Evolutionary conservation across 2,888 invertebrate genomes (phyloP), one percentile per base, ranked within the genome.

Genomic region (Catocala sponsa): DNA sequence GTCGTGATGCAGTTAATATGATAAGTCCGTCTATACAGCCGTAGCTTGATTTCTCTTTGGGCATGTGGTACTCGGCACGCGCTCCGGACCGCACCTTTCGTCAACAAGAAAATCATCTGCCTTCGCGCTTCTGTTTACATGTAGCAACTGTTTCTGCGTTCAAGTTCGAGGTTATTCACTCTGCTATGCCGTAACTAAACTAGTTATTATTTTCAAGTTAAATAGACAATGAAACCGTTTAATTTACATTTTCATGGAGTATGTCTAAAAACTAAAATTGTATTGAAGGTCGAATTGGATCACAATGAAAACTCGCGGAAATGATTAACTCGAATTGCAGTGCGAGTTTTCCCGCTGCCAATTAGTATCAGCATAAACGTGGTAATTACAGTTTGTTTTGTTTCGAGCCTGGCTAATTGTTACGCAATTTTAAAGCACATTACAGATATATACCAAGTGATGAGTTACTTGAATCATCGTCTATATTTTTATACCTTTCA

Each of bases 131-230:
- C 80, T 92, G 91, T 92, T 92, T 92, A 91, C 88, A 85, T 86
- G 85, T 77, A 80, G 77, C 80, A 80, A 83, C 81, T 85, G 78
- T 84, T 82, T 81, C 81, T 80, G 72, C 84, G 83, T 83, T 88
- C 93, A 92, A 92, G 92, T 92, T 92, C 92, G 91, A 90, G 93
- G 93, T 92, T 87, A 83, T 90, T 89, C 87, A 87, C 86, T 64
- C 63, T 53, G 52, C 58, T 59, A 56, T 63, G 64, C 62, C 59
- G 62, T 64, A 70, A 60, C 55, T 59, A 67, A 74, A 63, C 47
- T 59, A 62, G 35, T 63, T 53, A 49, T 70, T 55, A 65, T 70
- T 55, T 25, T 49, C 56, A 55, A 59, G 50, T 53, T 56, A 52
- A 60, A 62, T 56, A 60, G 47, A 59, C 46, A 50, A 52, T 56